These are phyloP conservation scores for Salvelinus fontinalis DNA, from an alignment of 2,113 vertebrate species.

Conservation along the genomic window DNA sequence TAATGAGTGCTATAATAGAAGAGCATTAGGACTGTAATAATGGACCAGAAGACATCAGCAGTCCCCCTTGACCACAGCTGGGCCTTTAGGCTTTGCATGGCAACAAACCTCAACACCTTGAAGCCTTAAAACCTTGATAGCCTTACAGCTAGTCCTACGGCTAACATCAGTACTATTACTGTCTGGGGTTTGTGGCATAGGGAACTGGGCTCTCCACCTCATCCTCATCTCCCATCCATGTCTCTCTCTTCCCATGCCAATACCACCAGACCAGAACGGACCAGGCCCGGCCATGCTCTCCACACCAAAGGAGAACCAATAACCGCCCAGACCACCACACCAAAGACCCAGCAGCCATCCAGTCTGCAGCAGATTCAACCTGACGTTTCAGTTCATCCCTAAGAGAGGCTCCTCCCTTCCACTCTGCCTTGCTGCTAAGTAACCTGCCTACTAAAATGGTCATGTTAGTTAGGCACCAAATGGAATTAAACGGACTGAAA, in stretches of 20 bases:
- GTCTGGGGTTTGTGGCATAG: slow-evolving; percentile 15
- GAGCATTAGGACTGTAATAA: too few relatives aligned
- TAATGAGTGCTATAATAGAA: too few relatives aligned
- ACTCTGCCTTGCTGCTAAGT: too few relatives aligned
- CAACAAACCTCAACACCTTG: slow-evolving; percentile 6
- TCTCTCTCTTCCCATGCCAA: slow-evolving; percentile 33
- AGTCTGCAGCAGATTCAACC: not conserved
- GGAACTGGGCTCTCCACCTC: not conserved
- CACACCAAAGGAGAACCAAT: slow-evolving; percentile 44
- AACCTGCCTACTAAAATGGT: too few relatives aligned
- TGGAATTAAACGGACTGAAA: too few relatives aligned
- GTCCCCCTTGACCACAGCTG: too few relatives aligned
- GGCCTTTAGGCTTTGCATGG: slow-evolving; percentile 17
- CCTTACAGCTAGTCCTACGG: not conserved
- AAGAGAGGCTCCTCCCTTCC: not conserved
- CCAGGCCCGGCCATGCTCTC: not conserved
- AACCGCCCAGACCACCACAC: slow-evolving; percentile 28
- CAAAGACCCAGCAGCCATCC: slow-evolving; percentile 36
- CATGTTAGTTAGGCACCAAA: too few relatives aligned
- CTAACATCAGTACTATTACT: slow-evolving; percentile 1
- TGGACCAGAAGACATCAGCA: too few relatives aligned
- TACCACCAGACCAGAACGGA: slow-evolving; percentile 8
- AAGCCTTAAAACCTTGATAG: slow-evolving; percentile 21
- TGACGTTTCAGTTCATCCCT: slow-evolving; percentile 33
- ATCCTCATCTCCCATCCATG: not conserved